Conservation (phyloP, 2,888 invertebrate species). For the Laspeyria flexula region DNA sequence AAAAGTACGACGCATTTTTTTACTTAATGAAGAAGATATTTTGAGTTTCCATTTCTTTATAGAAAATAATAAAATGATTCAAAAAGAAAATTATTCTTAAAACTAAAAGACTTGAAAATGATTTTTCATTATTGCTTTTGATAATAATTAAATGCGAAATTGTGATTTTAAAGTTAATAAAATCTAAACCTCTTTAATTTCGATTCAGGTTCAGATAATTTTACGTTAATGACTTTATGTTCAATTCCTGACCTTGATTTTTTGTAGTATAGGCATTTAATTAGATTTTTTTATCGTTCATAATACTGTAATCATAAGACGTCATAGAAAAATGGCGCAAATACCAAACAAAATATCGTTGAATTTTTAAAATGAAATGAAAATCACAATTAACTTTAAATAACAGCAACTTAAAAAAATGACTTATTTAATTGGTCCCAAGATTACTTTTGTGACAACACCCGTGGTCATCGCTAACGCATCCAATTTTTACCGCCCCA, state of each 20-base stretch:
- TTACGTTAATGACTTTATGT: too few species aligned
- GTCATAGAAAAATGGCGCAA: too few species aligned
- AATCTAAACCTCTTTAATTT: too few species aligned
- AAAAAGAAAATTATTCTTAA: constrained; percentile 22
- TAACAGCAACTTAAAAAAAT: constrained; percentile 22
- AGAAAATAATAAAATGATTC: constrained; percentile 17
- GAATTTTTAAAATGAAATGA: too few species aligned
- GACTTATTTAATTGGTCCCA: constrained; percentile 44
- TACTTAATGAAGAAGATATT: neutral
- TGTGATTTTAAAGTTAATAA: constrained; percentile 15
- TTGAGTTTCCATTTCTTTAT: constrained; percentile 20
- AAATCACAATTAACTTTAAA: constrained; percentile 22
- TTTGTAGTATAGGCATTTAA: too few species aligned
- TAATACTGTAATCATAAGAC: too few species aligned
- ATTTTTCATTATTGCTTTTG: constrained; percentile 22
- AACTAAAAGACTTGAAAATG: constrained; percentile 26
- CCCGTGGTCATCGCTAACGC: constrained; percentile 27
- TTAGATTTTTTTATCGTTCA: too few species aligned
- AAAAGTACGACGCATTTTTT: too few species aligned
- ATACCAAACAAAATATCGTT: neutral
- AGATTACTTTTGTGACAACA: constrained; percentile 34
- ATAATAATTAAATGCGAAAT: constrained; percentile 3
- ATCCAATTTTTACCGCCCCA: constrained; percentile 17
- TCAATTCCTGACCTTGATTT: too few species aligned
- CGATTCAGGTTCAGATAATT: too few species aligned